Base-by-base conservation (phyloP, 2,888 invertebrate genomes). In the Caprella mutica region DNA sequence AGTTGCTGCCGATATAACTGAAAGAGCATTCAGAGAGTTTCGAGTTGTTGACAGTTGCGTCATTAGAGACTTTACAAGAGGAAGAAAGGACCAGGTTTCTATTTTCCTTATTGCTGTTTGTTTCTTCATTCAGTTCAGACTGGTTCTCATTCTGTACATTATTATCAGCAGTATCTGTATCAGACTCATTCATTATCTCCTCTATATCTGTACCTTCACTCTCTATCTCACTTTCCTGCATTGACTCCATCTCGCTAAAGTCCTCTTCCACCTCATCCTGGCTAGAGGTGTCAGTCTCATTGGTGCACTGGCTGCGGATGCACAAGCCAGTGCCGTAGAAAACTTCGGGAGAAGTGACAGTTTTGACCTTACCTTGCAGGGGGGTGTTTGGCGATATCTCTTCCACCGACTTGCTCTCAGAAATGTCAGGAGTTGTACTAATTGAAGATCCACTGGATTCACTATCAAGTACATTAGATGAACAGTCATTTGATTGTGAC, bases 241-340 rank as follows among this genome's bases (percentile, higher is more conserved):
- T 17, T 12, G 55, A 52, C 24, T 35, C 39, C 12, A n/a, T n/a
- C n/a, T 55, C 46, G 5, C 43, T 38, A 26, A 42, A 43, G 19
- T 57, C 56, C 17, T 27, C 52, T 17, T 59, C 39, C 14, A 40
- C 46, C 27, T 58, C 58, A 5, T 58, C 58, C 23, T 52, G 40
- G 21, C 24, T 30, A 35, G 33, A 35, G 12, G 29, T 26, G 8
- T 33, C 55, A 5, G 29, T 21, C 9, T 21, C n/a, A 26, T 30
- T 48, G 48, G 29, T 30, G 3, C 29, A 21, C 19, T 44, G 26
- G 29, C 55, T 55, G 44, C 55, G 29, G 35, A 63, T 63, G 46
- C 63, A 63, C 17, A 63, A 56, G n/a, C 63, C 63, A 23, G 63
- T 63, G 21, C 63, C 63, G 39, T 63, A 63, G 33, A 60, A 63